These are phyloP conservation scores for Lymantria monacha DNA, from an alignment of 2,888 invertebrate genomes.

Conservation along the genomic window DNA sequence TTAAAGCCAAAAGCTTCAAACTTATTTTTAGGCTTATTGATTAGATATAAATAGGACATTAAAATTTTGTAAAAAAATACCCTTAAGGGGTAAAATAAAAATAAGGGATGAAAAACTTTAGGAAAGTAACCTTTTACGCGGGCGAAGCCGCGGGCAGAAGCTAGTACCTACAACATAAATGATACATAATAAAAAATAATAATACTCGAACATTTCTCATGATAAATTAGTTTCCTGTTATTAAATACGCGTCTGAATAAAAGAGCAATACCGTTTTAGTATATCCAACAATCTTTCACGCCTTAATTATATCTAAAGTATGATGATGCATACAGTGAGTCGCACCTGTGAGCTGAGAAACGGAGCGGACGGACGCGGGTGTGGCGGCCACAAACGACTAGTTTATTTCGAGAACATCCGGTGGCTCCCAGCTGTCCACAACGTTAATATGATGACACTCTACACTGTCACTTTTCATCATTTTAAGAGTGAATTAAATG, in stretches of 20 bases:
- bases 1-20: too few relatives aligned
- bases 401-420: slow-evolving; percentile 77
- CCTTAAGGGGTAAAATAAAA: too few relatives aligned
- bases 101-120: too few relatives aligned
- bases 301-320: slow-evolving; percentile 58
- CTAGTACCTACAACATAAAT: too few relatives aligned
- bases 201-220: neutral
- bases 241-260: slow-evolving; percentile 20
- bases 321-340: slow-evolving; percentile 63
- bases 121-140: too few relatives aligned
- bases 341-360: slow-evolving; percentile 49
- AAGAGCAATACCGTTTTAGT: slow-evolving; percentile 24
- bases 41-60: too few relatives aligned
- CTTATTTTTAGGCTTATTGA: too few relatives aligned
- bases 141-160: too few relatives aligned
- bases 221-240: slow-evolving; percentile 32
- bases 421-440: slow-evolving; percentile 68
- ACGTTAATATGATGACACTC: slow-evolving; percentile 71
- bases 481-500: slow-evolving; percentile 65
- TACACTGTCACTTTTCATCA: slow-evolving; percentile 62
- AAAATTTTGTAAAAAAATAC: too few relatives aligned
- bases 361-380: slow-evolving; percentile 17
- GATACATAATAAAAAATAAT: too few relatives aligned
- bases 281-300: slow-evolving; percentile 50
- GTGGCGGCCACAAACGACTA: slow-evolving; percentile 31